These are phyloP conservation scores for Calliphora vicina DNA, from an alignment of 1,140 invertebrate species.

Conservation along the genomic window DNA sequence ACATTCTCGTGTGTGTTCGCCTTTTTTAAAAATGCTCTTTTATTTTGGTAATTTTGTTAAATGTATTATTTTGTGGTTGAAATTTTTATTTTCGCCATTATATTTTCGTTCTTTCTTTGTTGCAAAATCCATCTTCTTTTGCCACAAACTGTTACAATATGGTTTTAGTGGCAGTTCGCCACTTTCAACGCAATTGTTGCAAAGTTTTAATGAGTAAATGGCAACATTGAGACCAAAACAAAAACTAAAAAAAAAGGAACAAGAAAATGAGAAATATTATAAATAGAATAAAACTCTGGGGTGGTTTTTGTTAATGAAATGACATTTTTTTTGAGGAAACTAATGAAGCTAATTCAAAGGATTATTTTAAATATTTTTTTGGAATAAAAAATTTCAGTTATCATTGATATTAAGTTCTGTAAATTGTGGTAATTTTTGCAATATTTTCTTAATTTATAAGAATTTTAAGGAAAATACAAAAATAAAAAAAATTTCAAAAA, in stretches of 20 bases:
- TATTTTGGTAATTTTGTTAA: not conserved
- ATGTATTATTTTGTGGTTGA: not conserved
- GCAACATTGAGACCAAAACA: not conserved
- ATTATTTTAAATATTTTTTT: not conserved
- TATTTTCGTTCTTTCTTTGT: no score
- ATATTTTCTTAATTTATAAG: no score
- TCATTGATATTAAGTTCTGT: no score
- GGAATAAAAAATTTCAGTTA: no score
- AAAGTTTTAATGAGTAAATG: not conserved
- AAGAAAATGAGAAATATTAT: not conserved
- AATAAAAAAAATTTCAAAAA: no score
- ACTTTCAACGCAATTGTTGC: not conserved
- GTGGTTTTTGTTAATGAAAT: not conserved
- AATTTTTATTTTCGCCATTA: not conserved
- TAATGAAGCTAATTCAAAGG: not conserved
- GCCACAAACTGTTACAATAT: not conserved
- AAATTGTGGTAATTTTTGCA: no score
- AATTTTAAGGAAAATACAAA: no score
- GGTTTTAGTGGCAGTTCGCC: not conserved
- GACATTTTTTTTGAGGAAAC: not conserved
- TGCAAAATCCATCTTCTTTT: not conserved
- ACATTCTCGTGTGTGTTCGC: no score
- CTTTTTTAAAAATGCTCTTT: not conserved
- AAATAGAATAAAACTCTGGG: not conserved
- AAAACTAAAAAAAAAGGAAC: not conserved